A percentile compares a stretch with the other conserved stretches of the same genome.
Conservation (phyloP, 2,888 invertebrate genomes). For the Zaprionus lineosus region DNA sequence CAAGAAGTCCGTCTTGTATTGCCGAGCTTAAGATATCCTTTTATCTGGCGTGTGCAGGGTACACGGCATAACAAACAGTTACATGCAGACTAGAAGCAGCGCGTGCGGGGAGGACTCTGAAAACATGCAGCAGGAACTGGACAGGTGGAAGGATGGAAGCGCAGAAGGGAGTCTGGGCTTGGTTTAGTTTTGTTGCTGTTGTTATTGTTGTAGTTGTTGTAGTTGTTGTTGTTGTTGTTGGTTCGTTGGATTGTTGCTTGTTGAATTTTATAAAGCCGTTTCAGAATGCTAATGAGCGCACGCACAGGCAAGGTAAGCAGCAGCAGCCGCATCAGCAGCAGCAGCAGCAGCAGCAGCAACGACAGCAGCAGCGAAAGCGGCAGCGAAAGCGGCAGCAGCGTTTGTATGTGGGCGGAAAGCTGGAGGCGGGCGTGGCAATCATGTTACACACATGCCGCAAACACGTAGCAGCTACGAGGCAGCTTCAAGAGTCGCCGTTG, state of each 20-base stretch:
- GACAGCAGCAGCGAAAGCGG: conserved; percentile 21
- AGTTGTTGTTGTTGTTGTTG: conserved; percentile 32
- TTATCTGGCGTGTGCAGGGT: conserved; percentile 20
- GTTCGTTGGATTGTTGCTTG: conserved; percentile 67
- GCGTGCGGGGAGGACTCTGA: too few species aligned
- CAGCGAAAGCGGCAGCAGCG: conserved; percentile 23
- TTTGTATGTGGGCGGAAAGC: neutral
- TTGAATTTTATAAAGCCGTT: conserved; percentile 78
- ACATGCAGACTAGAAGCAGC: conserved; percentile 38
- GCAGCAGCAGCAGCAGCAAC: conserved; percentile 21
- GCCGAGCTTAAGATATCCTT: conserved; percentile 10
- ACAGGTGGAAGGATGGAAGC: conserved; percentile 14
- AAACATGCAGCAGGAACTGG: conserved; percentile 35
- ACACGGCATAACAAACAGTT: conserved; percentile 44
- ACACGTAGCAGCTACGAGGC: conserved; percentile 56
- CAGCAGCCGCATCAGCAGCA: conserved; percentile 19
- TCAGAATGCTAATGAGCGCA: conserved; percentile 80
- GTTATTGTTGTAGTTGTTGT: conserved; percentile 10
- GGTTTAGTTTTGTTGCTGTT: conserved; percentile 12
- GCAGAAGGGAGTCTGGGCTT: neutral
- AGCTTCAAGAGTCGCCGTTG: conserved; percentile 50
- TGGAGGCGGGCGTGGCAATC: conserved; percentile 58
- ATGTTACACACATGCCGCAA: conserved; percentile 74
- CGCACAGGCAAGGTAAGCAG: conserved; percentile 70
- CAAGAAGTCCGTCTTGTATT: too few species aligned